Conservation (phyloP, 2,888 invertebrate genomes). For the Apodemia duryi region DNA sequence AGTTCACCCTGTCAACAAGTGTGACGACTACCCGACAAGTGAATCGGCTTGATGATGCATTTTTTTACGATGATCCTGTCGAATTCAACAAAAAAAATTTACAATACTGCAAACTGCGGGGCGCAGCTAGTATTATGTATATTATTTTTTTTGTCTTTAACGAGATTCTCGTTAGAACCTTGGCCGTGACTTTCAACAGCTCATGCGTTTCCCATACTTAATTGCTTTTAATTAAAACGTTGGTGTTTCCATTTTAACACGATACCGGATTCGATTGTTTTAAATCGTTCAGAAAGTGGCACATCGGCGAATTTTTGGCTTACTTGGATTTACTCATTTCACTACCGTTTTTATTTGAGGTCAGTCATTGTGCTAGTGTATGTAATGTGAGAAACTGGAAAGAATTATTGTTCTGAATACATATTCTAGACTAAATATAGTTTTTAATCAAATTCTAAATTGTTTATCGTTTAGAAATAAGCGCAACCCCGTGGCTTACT, state of each 20-base stretch:
- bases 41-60: too few species aligned
- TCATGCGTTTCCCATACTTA: conserved; percentile 29
- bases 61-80: too few species aligned
- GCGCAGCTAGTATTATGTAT: too few species aligned
- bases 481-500: too few species aligned
- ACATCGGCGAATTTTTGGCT: neutral
- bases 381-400: neutral
- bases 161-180: conserved; percentile 36
- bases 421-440: too few species aligned
- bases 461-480: too few species aligned
- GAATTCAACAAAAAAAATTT: too few species aligned
- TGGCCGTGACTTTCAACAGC: conserved; percentile 45
- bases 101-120: too few species aligned
- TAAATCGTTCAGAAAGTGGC: conserved; percentile 4
- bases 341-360: neutral
- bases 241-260: conserved; percentile 23
- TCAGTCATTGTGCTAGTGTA: neutral
- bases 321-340: neutral
- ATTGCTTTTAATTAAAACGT: conserved; percentile 22
- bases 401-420: neutral
- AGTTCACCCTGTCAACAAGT: too few species aligned
- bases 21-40: too few species aligned
- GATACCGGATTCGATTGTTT: conserved; percentile 14
- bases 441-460: too few species aligned
- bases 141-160: neutral